Percentiles rank a stretch among this genome's conserved stretches.
Conservation (phyloP, 2,888 invertebrate genomes). For the Pyrocoelia pectoralis region DNA sequence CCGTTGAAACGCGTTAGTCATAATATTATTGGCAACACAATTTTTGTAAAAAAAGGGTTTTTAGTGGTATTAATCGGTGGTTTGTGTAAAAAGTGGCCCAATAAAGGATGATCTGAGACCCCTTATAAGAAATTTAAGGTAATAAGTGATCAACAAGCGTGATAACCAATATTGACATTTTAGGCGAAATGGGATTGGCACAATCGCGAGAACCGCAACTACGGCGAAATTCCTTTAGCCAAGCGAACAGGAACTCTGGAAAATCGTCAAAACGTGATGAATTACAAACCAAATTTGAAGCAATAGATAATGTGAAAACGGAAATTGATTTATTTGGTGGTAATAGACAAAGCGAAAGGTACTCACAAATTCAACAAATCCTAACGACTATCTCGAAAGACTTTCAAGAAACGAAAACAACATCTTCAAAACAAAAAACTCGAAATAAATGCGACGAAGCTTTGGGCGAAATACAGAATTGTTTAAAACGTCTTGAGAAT, state of each 20-base stretch:
- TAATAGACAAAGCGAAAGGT: constrained; percentile 27
- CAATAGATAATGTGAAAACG: constrained; percentile 11
- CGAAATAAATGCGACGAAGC: constrained; percentile 22
- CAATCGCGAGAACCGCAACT: constrained; percentile 1
- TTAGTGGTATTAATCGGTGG: too few species aligned
- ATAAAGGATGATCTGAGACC: too few species aligned
- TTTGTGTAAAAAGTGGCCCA: too few species aligned
- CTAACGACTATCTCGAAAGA: constrained; percentile 29
- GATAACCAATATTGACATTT: background rate
- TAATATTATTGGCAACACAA: constrained; percentile 10
- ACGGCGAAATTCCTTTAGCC: constrained; percentile 12
- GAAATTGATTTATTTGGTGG: constrained; percentile 35
- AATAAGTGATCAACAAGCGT: too few species aligned
- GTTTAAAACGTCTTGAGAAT: constrained; percentile 29
- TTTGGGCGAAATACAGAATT: constrained; percentile 28
- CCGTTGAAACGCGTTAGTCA: constrained; percentile 17
- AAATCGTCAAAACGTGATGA: constrained; percentile 8
- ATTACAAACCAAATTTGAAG: background rate
- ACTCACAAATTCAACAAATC: constrained; percentile 31
- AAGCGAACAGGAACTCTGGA: too few species aligned
- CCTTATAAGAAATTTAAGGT: too few species aligned
- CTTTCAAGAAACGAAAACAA: constrained; percentile 27
- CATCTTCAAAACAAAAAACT: constrained; percentile 22
- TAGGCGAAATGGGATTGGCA: constrained; percentile 6
- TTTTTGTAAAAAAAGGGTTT: background rate